Percentiles rank a stretch among this genome's conserved stretches.
Evolutionary conservation across 2,797 vertebrate species (phyloP).

Genomic region (Hippoglossus hippoglossus): DNA sequence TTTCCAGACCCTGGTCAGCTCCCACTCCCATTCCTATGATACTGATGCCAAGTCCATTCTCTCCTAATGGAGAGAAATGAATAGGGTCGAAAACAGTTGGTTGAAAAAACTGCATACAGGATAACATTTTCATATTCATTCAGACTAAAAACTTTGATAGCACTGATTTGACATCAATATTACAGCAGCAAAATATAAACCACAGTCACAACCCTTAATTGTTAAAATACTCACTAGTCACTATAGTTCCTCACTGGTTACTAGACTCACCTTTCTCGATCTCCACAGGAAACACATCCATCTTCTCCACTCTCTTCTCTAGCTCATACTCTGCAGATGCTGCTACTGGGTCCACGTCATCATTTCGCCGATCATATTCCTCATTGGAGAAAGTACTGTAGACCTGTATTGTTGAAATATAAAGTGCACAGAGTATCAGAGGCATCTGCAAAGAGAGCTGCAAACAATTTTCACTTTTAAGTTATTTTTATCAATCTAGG

Average conservation of each 20-base stretch:
- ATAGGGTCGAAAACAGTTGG: neutral
- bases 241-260: neutral
- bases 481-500: slow-evolving; percentile 19
- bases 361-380: slow-evolving; percentile 94
- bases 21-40: slow-evolving; percentile 97
- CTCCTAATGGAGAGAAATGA: slow-evolving; percentile 77
- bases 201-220: neutral
- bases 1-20: slow-evolving; percentile 94
- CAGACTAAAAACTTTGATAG: neutral
- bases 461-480: slow-evolving; percentile 8
- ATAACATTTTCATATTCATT: neutral
- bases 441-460: neutral
- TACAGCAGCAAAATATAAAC: neutral
- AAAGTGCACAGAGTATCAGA: neutral
- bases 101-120: neutral
- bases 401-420: slow-evolving; percentile 80
- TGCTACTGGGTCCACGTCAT: slow-evolving; percentile 94
- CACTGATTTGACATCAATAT: neutral
- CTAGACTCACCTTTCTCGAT: slow-evolving; percentile 86
- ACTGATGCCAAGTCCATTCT: slow-evolving; percentile 94
- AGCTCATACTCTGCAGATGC: slow-evolving; percentile 94
- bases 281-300: slow-evolving; percentile 96
- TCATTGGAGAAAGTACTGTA: slow-evolving; percentile 94
- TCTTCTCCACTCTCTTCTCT: slow-evolving; percentile 95
- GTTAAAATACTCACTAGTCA: neutral